Conservation (phyloP, 2,113 vertebrate genomes). For the Hucho hucho region DNA sequence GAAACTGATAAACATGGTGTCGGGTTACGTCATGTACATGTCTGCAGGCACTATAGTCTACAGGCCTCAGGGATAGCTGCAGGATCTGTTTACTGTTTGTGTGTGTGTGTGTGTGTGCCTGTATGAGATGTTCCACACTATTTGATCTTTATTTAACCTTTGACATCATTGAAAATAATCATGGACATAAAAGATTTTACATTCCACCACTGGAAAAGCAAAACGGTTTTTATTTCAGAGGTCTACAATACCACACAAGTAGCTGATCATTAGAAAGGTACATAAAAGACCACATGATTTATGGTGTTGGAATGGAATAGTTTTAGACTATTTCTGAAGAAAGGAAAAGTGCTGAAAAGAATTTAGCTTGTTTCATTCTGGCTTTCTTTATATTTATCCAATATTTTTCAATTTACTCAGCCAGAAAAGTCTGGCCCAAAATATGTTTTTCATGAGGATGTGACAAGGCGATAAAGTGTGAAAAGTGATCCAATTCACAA, state of each 20-base stretch:
- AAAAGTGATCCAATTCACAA: background rate
- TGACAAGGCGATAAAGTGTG: background rate
- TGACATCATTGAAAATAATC: background rate
- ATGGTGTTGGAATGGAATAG: conserved; percentile 4
- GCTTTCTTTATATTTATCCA: conserved; percentile 4
- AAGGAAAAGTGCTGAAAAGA: background rate
- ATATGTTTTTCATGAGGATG: background rate
- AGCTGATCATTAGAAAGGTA: background rate
- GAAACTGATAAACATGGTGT: conserved; percentile 33
- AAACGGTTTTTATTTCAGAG: background rate
- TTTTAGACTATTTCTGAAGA: conserved; percentile 2
- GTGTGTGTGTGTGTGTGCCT: too few species aligned
- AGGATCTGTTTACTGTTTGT: too few species aligned
- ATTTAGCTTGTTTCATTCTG: conserved; percentile 7
- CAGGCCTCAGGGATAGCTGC: too few species aligned
- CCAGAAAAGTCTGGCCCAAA: too few species aligned
- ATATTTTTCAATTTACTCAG: background rate
- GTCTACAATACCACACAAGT: too few species aligned
- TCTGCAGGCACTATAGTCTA: background rate
- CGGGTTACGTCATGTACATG: conserved; percentile 15
- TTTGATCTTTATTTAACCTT: background rate
- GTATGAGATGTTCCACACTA: background rate
- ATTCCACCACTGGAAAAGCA: background rate
- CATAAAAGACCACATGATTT: background rate
- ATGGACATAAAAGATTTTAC: background rate